phyloP scores from a whole-genome alignment of 1,140 invertebrate genomes.

The Scaptodrosophila lebanonensis region DNA sequence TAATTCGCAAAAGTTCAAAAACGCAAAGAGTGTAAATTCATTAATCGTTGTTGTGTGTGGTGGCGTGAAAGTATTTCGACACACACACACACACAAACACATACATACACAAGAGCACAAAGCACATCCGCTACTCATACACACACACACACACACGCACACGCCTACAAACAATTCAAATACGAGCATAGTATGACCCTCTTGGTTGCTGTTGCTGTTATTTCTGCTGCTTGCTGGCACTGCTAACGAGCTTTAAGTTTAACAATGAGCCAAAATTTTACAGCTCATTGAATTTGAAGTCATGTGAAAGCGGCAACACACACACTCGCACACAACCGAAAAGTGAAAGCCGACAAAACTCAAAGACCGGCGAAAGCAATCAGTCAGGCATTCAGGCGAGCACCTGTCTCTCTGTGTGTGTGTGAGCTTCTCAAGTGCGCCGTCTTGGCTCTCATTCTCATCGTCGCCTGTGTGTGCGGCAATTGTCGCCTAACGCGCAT shows the following conservation, averaged over 20 bases:
- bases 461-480: no score
- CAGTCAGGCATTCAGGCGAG: conserved; percentile 7
- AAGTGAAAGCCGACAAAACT: background rate
- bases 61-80: conserved; percentile 64
- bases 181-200: background rate
- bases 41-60: conserved; percentile 44
- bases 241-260: conserved; percentile 69
- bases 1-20: conserved; percentile 51
- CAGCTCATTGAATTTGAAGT: conserved; percentile 75
- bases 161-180: conserved; percentile 2
- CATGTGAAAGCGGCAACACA: conserved; percentile 53
- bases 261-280: conserved; percentile 71
- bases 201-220: conserved; percentile 3
- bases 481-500: no score
- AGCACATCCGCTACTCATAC: conserved; percentile 38
- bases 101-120: conserved; percentile 18
- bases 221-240: conserved; percentile 31
- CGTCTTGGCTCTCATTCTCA: no score
- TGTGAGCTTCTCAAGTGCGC: background rate
- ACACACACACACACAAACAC: conserved; percentile 26
- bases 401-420: background rate
- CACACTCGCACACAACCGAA: background rate
- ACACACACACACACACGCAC: conserved; percentile 13
- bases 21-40: conserved; percentile 68
- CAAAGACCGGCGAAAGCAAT: conserved; percentile 6